Percentiles rank a stretch among this genome's conserved stretches.
phyloP scores from a whole-genome alignment of 2,113 vertebrate genomes.

The Fregata magnificens region DNA sequence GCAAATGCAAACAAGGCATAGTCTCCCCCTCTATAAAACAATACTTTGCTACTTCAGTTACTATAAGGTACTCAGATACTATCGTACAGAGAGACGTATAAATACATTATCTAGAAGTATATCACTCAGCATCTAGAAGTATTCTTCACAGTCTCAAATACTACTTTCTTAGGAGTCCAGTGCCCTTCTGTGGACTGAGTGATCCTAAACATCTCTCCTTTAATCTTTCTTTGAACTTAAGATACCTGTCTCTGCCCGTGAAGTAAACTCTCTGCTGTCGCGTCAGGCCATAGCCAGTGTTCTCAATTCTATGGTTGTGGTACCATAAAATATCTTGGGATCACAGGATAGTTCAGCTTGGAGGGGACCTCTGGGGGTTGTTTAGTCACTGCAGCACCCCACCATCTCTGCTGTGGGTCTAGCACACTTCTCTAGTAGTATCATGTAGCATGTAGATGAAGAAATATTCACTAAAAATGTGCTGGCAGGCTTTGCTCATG shows the following conservation, averaged over 20 bases:
- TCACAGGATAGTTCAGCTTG: not conserved
- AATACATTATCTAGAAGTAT: not conserved
- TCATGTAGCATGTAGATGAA: not conserved
- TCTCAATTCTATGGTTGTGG: not conserved
- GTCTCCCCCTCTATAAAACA: not conserved
- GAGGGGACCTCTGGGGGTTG: not conserved
- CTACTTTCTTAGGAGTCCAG: not conserved
- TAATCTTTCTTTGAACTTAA: not conserved
- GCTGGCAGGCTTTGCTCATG: not conserved
- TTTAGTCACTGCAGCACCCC: not conserved
- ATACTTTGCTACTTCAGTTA: not conserved
- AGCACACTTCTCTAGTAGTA: not conserved
- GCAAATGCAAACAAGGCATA: not conserved
- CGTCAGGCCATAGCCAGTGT: not conserved
- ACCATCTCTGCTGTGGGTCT: not conserved
- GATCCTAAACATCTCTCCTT: not conserved
- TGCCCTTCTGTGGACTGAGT: not conserved
- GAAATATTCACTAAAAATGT: not conserved
- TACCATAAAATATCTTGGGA: not conserved
- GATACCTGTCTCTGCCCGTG: fast-evolving
- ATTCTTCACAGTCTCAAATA: not conserved
- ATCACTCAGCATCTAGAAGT: not conserved
- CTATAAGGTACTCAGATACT: not conserved
- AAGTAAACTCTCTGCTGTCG: not conserved
- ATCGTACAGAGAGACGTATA: too few relatives aligned